These are phyloP conservation scores for Anguilla megastoma DNA, from an alignment of 2,797 vertebrate species.

Conservation along the genomic window DNA sequence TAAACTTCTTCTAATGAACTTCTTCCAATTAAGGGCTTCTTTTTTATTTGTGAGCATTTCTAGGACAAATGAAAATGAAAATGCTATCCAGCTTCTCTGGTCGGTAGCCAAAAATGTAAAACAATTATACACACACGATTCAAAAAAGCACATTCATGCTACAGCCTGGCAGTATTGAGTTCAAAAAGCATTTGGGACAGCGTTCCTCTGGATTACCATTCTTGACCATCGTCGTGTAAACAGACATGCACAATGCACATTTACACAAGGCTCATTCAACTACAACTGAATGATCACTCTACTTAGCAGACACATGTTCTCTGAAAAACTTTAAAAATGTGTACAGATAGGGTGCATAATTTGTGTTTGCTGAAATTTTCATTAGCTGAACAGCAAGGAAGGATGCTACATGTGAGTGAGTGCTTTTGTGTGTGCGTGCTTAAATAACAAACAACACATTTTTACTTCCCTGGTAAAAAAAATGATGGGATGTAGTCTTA, in stretches of 20 bases:
- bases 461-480: neutral
- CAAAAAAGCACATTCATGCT: neutral
- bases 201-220: neutral
- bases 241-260: neutral
- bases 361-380: neutral
- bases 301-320: constrained; percentile 13
- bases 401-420: neutral
- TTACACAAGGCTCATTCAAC: neutral
- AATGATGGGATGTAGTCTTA: neutral
- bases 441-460: neutral
- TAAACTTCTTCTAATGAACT: no score
- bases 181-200: neutral
- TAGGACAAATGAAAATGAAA: neutral
- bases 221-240: neutral
- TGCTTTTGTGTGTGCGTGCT: no score
- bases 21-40: neutral
- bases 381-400: neutral
- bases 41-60: neutral
- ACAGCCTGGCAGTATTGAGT: neutral
- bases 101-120: neutral
- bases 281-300: neutral
- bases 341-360: neutral
- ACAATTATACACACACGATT: neutral
- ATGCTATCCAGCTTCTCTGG: neutral
- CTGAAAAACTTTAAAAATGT: neutral